Percentiles rank a stretch among this genome's conserved stretches.
phyloP scores from a whole-genome alignment of 2,888 invertebrate species.

The Podotricha telesiphe region DNA sequence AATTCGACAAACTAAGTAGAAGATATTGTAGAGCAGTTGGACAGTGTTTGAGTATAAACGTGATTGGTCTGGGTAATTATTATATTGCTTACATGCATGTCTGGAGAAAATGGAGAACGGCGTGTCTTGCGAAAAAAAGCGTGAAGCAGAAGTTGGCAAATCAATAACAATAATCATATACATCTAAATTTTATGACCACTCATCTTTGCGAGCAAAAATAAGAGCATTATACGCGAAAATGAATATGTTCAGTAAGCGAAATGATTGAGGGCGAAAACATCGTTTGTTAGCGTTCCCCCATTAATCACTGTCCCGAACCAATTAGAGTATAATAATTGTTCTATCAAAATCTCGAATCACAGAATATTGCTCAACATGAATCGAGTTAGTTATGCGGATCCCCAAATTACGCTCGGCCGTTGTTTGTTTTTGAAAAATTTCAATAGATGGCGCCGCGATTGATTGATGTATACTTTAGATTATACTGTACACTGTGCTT shows the following conservation, averaged over 20 bases:
- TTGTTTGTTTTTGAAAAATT: slow-evolving; percentile 39
- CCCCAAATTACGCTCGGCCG: slow-evolving; percentile 43
- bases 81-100: too few species aligned
- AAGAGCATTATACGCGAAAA: slow-evolving; percentile 50
- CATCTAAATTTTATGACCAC: slow-evolving; percentile 37
- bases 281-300: slow-evolving; percentile 47
- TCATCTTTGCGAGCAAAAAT: slow-evolving; percentile 42
- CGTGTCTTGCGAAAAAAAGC: too few species aligned
- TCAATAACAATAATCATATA: too few species aligned
- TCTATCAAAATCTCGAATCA: slow-evolving; percentile 51
- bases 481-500: slow-evolving; percentile 9
- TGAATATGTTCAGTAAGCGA: slow-evolving; percentile 59
- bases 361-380: slow-evolving; percentile 49
- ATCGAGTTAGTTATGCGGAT: slow-evolving; percentile 42
- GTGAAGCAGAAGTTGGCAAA: slow-evolving; percentile 4
- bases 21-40: too few species aligned
- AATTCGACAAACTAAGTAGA: too few species aligned
- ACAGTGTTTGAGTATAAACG: too few species aligned
- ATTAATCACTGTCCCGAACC: slow-evolving; percentile 58
- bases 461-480: slow-evolving; percentile 18
- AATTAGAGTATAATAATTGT: slow-evolving; percentile 59
- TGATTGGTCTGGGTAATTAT: too few species aligned
- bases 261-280: slow-evolving; percentile 54
- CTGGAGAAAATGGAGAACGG: too few species aligned
- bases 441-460: slow-evolving; percentile 9